Base-by-base conservation (phyloP, 2,888 invertebrate genomes). In the Hirudinaria manillensis region DNA sequence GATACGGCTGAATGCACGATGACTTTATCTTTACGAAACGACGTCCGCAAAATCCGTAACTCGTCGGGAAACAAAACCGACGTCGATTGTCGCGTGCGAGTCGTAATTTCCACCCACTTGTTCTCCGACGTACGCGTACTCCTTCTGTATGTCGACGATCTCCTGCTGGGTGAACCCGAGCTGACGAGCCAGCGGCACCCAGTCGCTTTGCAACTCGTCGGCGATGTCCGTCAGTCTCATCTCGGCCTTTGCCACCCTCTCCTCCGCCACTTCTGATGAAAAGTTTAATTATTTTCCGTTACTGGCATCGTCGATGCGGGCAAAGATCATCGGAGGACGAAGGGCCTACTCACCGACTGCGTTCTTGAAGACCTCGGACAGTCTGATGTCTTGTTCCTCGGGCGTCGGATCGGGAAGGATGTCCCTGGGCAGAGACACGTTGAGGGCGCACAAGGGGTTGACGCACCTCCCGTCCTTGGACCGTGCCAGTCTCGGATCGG, bases 361-460 rank as follows among this genome's bases (percentile, higher is more conserved):
- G 19, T 73, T 73, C 32, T 73, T 73, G 45, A 73, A 34, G 38
- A 73, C 73, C 27, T 73, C 73, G 1, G 61, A 36, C n/a, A 73
- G 45, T 27, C 61, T 21, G 34, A 34, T 45, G n/a, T 73, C 36
- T 4, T 56, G 65, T n/a, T 73, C 34, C 16, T 73, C 73, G n/a
- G 65, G 65, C 34, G 56, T 51, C 2, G 56, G 56, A n/a, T 72
- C 72, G 4, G 73, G 73, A 27, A 65, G 55, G 29, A 73, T 53
- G 73, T 56, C 24, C 21, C 56, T 34, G 21, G 98, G 98, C 78
- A 99, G 90, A 82, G 94, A 93, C 80, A 99, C 94, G 85, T 98
- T 97, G 67, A 99, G 89, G 79, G 96, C 91, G 87, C 96, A 96
- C 81, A 98, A 91, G n/a, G 98, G 97, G 61, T 90, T 89, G 36